A percentile compares a stretch with the other conserved stretches of the same genome.
Conservation (phyloP, 2,888 invertebrate genomes). For the Synanthedon tipuliformis region DNA sequence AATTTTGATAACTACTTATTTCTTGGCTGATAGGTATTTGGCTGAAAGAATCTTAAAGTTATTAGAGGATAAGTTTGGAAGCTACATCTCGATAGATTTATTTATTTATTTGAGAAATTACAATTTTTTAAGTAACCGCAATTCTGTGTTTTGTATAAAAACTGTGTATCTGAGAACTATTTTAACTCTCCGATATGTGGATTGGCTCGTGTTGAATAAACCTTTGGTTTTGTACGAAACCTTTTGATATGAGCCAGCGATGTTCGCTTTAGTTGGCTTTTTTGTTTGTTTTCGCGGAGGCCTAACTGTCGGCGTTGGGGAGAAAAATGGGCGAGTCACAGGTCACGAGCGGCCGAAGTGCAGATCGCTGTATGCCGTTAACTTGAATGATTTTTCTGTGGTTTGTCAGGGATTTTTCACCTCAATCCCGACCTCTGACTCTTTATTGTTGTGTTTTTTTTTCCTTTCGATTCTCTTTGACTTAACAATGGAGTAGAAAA, state of each 20-base stretch:
- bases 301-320: slow-evolving; percentile 23
- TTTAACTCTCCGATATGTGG: too few species aligned
- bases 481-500: too few species aligned
- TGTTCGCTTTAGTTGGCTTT: neutral
- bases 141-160: too few species aligned
- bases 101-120: too few species aligned
- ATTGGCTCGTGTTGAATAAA: neutral
- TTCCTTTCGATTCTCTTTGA: neutral
- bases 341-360: slow-evolving; percentile 42
- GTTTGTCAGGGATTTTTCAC: slow-evolving; percentile 46
- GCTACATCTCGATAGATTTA: too few species aligned
- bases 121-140: too few species aligned
- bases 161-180: too few species aligned
- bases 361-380: slow-evolving; percentile 51
- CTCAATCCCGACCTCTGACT: slow-evolving; percentile 21
- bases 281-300: slow-evolving; percentile 27
- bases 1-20: too few species aligned
- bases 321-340: slow-evolving; percentile 41
- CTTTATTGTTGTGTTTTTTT: slow-evolving; percentile 21
- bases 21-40: too few species aligned
- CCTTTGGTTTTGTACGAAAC: neutral
- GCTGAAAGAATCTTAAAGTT: too few species aligned
- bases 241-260: neutral
- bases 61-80: too few species aligned
- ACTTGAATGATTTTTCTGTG: slow-evolving; percentile 49